A percentile compares a stretch with the other conserved stretches of the same genome.
These are phyloP conservation scores for Trichoplax adhaerens DNA, from an alignment of 37 sponge, comb jelly and placozoan genomes.

Conservation along the genomic window DNA sequence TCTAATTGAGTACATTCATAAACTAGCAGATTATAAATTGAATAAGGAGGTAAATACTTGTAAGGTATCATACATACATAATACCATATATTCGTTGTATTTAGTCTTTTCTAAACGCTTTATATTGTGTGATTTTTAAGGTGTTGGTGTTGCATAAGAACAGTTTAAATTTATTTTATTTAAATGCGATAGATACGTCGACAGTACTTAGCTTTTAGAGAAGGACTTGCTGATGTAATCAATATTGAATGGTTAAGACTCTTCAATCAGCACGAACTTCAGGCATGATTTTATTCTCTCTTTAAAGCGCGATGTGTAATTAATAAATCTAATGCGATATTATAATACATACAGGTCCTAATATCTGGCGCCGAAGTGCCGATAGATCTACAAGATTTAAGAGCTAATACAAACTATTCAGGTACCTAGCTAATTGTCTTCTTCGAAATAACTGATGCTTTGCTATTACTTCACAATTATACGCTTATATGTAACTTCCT, in stretches of 20 bases:
- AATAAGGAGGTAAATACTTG: constrained; percentile 29
- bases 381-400: constrained; percentile 39
- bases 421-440: constrained; percentile 15
- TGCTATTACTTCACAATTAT: too few relatives aligned
- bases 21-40: constrained; percentile 61
- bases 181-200: too few relatives aligned
- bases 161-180: too few relatives aligned
- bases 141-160: background rate
- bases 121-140: constrained; percentile 9
- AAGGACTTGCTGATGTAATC: constrained; percentile 53
- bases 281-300: constrained; percentile 7
- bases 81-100: background rate
- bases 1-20: constrained; percentile 65
- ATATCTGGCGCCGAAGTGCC: constrained; percentile 62
- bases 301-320: too few relatives aligned
- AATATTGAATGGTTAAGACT: constrained; percentile 52
- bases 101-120: background rate
- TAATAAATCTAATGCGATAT: background rate
- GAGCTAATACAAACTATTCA: constrained; percentile 31
- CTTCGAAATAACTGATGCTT: too few relatives aligned
- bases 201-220: constrained; percentile 51
- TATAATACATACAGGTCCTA: constrained; percentile 10
- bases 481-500: too few relatives aligned
- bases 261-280: constrained; percentile 55
- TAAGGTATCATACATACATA: background rate